Evolutionary conservation across 2,113 vertebrate species (phyloP).

Genomic region (Empidonax alnorum): DNA sequence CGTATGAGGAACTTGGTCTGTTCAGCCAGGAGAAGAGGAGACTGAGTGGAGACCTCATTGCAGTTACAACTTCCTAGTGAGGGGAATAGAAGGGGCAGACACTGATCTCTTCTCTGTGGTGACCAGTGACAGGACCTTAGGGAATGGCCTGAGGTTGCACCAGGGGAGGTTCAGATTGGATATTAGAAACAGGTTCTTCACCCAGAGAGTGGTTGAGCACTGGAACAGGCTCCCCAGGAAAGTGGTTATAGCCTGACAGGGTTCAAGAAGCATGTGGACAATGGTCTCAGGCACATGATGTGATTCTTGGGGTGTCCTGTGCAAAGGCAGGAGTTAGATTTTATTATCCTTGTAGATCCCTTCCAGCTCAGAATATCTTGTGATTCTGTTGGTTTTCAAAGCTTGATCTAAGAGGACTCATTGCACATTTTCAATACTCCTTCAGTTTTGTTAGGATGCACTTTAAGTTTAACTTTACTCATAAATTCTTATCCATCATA

Average conservation of each 20-base stretch:
- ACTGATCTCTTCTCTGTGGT: not conserved
- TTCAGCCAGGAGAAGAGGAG: not conserved
- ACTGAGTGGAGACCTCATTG: not conserved
- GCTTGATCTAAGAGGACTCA: not conserved
- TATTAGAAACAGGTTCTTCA: not conserved
- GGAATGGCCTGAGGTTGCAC: not conserved
- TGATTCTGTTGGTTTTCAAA: not conserved
- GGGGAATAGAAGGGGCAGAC: not conserved
- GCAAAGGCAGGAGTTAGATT: not conserved
- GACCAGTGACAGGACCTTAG: not conserved
- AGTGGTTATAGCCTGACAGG: not conserved
- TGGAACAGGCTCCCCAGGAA: not conserved
- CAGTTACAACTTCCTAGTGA: fast-evolving
- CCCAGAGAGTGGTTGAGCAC: not conserved
- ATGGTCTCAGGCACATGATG: not conserved
- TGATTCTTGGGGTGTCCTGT: too few species aligned
- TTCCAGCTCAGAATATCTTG: not conserved
- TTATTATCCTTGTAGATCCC: not conserved
- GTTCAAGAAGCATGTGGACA: not conserved
- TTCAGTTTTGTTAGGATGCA: not conserved
- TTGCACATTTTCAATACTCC: not conserved
- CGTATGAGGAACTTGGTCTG: fast-evolving
- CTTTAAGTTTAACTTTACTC: not conserved
- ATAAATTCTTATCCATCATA: not conserved
- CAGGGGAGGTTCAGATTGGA: not conserved